phyloP scores from a whole-genome alignment of 2,797 vertebrate species.

The Leptodactylus fallax region DNA sequence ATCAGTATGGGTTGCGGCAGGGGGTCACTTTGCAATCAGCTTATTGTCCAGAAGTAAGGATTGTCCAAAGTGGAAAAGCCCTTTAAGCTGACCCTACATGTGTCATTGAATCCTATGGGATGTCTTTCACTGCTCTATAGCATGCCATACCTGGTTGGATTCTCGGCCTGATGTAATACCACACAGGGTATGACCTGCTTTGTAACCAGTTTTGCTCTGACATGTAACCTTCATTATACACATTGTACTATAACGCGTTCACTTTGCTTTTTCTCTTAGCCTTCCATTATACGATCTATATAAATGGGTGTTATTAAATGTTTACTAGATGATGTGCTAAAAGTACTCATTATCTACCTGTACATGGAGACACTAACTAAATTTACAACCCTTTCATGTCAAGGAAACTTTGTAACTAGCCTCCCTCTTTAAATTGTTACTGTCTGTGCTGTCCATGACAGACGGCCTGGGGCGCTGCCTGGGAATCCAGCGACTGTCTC shows the following conservation, averaged over 20 bases:
- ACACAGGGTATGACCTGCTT: background rate
- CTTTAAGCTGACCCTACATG: no score
- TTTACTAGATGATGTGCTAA: background rate
- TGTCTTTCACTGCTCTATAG: background rate
- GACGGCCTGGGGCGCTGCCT: conserved; percentile 56
- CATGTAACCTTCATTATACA: background rate
- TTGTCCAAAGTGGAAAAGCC: no score
- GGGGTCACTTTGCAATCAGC: no score
- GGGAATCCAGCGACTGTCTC: conserved; percentile 55
- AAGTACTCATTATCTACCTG: conserved; percentile 27
- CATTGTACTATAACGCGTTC: background rate
- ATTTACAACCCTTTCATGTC: conserved; percentile 50
- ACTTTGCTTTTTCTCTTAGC: background rate
- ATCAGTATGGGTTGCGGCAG: no score
- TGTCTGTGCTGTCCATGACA: conserved; percentile 43
- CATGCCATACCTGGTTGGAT: background rate
- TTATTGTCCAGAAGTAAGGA: no score
- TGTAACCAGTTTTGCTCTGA: background rate
- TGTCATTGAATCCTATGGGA: no score
- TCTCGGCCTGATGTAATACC: background rate
- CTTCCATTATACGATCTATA: background rate
- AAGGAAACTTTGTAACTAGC: conserved; percentile 24
- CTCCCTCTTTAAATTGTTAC: conserved; percentile 48
- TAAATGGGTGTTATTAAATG: background rate
- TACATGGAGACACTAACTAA: background rate